phyloP scores from a whole-genome alignment of 2,113 vertebrate genomes.

The Corythornis cristatus region DNA sequence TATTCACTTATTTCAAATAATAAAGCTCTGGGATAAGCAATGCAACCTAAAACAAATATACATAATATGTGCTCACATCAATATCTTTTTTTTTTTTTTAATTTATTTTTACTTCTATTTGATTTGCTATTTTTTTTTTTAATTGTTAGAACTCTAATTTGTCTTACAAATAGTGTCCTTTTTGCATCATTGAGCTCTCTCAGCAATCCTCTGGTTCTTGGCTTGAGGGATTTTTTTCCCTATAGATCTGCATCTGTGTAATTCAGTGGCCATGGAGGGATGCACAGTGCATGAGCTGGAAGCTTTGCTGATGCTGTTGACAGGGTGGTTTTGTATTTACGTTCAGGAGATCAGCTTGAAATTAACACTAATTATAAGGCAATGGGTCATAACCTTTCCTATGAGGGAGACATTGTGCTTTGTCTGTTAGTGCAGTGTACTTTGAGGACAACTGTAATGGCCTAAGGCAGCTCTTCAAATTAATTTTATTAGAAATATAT shows the following conservation, averaged over 20 bases:
- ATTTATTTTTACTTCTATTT: neutral
- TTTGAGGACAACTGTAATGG: neutral
- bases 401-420: neutral
- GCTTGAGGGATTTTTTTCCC: neutral
- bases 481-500: neutral
- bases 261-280: rapidly evolving
- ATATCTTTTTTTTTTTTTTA: too few species aligned
- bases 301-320: neutral
- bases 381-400: neutral
- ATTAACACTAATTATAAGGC: neutral
- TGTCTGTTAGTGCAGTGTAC: neutral
- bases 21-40: too few species aligned
- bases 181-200: neutral
- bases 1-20: too few species aligned
- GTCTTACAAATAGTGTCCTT: neutral
- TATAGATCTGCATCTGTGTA: neutral
- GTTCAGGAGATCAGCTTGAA: neutral
- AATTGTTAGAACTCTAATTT: neutral
- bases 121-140: neutral
- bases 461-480: neutral
- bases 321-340: neutral
- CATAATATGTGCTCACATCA: too few species aligned
- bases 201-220: neutral
- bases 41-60: too few species aligned
- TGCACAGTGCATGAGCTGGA: neutral